Percentiles rank a stretch among this genome's conserved stretches.
Evolutionary conservation across 2,113 vertebrate genomes (phyloP).

Genomic region (Gallinago paraguaiae): DNA sequence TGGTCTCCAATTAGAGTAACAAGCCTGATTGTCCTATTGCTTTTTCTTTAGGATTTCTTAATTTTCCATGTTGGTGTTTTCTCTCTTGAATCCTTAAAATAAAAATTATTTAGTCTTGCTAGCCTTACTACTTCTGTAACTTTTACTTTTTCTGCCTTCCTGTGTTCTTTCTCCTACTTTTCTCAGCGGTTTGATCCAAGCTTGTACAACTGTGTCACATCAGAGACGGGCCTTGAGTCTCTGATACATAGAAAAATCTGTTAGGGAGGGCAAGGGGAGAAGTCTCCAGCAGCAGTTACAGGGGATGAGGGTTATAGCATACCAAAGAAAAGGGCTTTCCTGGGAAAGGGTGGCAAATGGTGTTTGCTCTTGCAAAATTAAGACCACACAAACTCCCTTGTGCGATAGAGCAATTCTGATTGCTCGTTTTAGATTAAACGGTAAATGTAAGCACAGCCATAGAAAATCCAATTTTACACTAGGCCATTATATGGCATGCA

Average conservation of each 20-base stretch:
- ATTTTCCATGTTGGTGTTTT: neutral
- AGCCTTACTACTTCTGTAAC: neutral
- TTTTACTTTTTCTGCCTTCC: neutral
- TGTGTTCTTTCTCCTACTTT: neutral
- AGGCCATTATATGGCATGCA: neutral
- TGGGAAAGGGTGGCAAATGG: neutral
- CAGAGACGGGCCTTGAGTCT: neutral
- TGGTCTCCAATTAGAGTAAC: neutral
- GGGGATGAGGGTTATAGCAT: neutral
- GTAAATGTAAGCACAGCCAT: neutral
- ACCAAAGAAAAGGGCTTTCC: neutral
- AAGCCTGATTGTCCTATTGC: neutral
- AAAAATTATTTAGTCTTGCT: neutral
- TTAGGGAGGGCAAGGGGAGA: neutral
- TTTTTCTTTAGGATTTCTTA: neutral
- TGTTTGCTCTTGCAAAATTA: neutral
- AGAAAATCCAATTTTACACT: neutral
- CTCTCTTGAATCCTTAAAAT: neutral
- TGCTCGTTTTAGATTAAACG: neutral
- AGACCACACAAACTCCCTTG: neutral
- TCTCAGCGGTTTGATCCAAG: neutral
- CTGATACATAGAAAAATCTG: neutral
- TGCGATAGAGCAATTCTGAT: neutral
- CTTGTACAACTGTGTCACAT: neutral
- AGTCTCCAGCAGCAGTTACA: neutral